Conservation (phyloP, 2,888 invertebrate genomes). For the Drosophila macrospina region DNA sequence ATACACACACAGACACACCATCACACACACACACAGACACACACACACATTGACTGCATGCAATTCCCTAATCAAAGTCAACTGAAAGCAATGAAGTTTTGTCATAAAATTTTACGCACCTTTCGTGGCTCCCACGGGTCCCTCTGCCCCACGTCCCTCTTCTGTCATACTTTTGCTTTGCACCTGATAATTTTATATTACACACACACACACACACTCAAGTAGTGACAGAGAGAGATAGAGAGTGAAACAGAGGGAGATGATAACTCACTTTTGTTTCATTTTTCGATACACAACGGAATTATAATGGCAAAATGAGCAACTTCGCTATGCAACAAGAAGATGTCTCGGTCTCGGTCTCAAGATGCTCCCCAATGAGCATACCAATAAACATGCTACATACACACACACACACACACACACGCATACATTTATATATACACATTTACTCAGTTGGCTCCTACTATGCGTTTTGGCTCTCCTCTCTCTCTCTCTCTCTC, state of each 20-base stretch:
- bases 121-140: constrained; percentile 55
- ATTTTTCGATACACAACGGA: constrained; percentile 83
- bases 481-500: constrained; percentile 24
- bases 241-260: constrained; percentile 47
- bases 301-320: constrained; percentile 85
- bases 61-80: constrained; percentile 66
- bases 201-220: constrained; percentile 15
- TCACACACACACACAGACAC: constrained; percentile 11
- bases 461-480: constrained; percentile 31
- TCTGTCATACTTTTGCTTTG: constrained; percentile 22
- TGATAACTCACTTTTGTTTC: constrained; percentile 85
- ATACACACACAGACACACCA: background rate
- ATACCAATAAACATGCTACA: constrained; percentile 79
- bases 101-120: constrained; percentile 72
- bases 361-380: constrained; percentile 82
- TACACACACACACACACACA: constrained; percentile 53
- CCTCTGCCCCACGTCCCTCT: background rate
- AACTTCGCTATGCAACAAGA: constrained; percentile 82
- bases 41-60: constrained; percentile 23
- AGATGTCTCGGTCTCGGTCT: constrained; percentile 71
- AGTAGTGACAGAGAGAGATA: constrained; percentile 17
- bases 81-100: constrained; percentile 65
- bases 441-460: constrained; percentile 35
- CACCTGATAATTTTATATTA: constrained; percentile 70
- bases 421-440: too few species aligned